These are phyloP conservation scores for Sclerodermus sp. DNA, from an alignment of 2,888 invertebrate species.

Conservation along the genomic window DNA sequence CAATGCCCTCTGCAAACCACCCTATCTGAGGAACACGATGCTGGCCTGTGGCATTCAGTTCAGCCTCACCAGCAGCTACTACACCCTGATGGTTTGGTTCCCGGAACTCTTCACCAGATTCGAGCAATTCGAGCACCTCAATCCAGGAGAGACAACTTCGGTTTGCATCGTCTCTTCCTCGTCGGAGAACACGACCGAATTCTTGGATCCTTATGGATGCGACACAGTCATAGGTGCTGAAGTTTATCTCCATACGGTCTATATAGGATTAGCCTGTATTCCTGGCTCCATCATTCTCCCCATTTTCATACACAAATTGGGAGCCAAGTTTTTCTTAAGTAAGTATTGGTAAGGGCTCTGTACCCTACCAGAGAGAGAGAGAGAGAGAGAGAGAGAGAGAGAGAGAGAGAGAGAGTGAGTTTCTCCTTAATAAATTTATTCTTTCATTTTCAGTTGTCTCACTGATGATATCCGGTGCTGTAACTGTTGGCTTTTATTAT, in stretches of 20 bases:
- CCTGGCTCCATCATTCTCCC: constrained; percentile 80
- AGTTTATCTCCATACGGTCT: constrained; percentile 76
- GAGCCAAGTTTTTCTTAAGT: constrained; percentile 82
- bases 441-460: constrained; percentile 67
- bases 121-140: constrained; percentile 70
- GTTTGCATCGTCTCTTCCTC: constrained; percentile 76
- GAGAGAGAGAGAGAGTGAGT: too few relatives aligned
- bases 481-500: constrained; percentile 75
- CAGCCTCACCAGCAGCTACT: constrained; percentile 84
- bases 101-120: constrained; percentile 80
- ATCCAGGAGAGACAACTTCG: constrained; percentile 71
- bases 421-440: too few relatives aligned
- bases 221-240: constrained; percentile 66
- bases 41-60: constrained; percentile 82
- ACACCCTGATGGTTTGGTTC: constrained; percentile 91
- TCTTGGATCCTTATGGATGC: constrained; percentile 63
- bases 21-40: constrained; percentile 74
- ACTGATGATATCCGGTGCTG: constrained; percentile 71
- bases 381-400: too few relatives aligned
- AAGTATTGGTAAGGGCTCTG: too few relatives aligned
- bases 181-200: constrained; percentile 47
- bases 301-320: constrained; percentile 76
- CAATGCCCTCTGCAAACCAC: constrained; percentile 72
- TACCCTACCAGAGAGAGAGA: too few relatives aligned
- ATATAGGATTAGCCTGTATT: constrained; percentile 78